Percentiles rank a stretch among this genome's conserved stretches.
These are phyloP conservation scores for Selene dorsalis DNA, from an alignment of 2,797 vertebrate species.

Conservation along the genomic window DNA sequence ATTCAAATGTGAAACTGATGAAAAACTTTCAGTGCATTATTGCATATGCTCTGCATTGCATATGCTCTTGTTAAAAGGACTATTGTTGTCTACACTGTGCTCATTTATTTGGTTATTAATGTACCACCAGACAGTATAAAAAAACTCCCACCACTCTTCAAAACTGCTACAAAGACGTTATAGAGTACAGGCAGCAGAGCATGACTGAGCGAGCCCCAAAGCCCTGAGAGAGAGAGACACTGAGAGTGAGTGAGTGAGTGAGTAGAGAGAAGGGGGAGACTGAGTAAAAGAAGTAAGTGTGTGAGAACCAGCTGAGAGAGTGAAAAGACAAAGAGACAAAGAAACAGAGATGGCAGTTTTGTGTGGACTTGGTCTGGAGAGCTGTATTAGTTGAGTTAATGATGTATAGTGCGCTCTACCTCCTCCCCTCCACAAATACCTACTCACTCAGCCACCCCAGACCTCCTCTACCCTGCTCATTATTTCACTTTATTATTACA, in stretches of 20 bases:
- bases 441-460: conserved; percentile 23
- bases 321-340: conserved; percentile 52
- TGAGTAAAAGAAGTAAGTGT: conserved; percentile 47
- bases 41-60: conserved; percentile 17
- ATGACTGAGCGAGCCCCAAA: conserved; percentile 69
- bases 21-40: conserved; percentile 32
- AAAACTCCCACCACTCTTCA: conserved; percentile 57
- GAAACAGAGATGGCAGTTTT: conserved; percentile 59
- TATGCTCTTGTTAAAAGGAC: neutral
- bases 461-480: neutral
- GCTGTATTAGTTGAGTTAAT: conserved; percentile 74
- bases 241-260: conserved; percentile 31
- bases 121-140: conserved; percentile 52
- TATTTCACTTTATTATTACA: neutral
- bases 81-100: conserved; percentile 9
- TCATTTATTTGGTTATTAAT: conserved; percentile 60
- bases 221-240: conserved; percentile 51
- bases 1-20: conserved; percentile 16
- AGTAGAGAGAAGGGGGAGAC: conserved; percentile 28
- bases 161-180: conserved; percentile 73
- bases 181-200: conserved; percentile 78
- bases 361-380: conserved; percentile 52
- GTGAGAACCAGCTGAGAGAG: conserved; percentile 60
- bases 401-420: conserved; percentile 58
- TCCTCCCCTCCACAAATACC: conserved; percentile 48